phyloP scores from a whole-genome alignment of 2,113 vertebrate species.

The Miniopterus natalensis region DNA sequence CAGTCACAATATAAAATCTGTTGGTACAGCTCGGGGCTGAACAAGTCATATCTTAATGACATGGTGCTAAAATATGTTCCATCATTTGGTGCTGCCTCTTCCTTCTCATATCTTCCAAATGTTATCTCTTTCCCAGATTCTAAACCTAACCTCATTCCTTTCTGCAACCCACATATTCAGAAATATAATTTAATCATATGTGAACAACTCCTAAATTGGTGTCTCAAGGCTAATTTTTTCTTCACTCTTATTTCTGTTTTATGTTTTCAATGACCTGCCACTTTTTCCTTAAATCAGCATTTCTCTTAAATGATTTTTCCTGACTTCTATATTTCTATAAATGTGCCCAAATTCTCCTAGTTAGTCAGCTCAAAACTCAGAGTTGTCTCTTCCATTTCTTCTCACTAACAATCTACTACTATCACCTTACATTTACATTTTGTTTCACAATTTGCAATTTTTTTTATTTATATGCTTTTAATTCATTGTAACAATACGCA shows the following conservation, averaged over 20 bases:
- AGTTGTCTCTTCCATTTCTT: constrained; percentile 5
- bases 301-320: constrained; percentile 31
- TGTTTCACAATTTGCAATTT: not conserved
- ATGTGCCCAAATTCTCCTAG: constrained; percentile 11
- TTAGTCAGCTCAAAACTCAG: constrained; percentile 13
- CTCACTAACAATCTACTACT: not conserved
- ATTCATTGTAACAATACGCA: not conserved
- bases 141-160: not conserved
- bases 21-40: not conserved
- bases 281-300: not conserved
- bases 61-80: not conserved
- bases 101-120: constrained; percentile 14
- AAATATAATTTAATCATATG: not conserved
- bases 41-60: not conserved
- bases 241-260: constrained; percentile 1
- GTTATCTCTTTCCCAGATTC: constrained; percentile 53
- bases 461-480: not conserved
- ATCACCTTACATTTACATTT: not conserved
- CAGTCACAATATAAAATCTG: not conserved
- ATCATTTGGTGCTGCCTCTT: not conserved
- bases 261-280: not conserved
- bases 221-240: constrained; percentile 39
- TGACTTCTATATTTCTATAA: constrained; percentile 43
- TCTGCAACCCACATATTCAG: constrained; percentile 34
- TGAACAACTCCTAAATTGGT: constrained; percentile 25